These are phyloP conservation scores for Polyploca ridens DNA, from an alignment of 2,888 invertebrate genomes.

Conservation along the genomic window DNA sequence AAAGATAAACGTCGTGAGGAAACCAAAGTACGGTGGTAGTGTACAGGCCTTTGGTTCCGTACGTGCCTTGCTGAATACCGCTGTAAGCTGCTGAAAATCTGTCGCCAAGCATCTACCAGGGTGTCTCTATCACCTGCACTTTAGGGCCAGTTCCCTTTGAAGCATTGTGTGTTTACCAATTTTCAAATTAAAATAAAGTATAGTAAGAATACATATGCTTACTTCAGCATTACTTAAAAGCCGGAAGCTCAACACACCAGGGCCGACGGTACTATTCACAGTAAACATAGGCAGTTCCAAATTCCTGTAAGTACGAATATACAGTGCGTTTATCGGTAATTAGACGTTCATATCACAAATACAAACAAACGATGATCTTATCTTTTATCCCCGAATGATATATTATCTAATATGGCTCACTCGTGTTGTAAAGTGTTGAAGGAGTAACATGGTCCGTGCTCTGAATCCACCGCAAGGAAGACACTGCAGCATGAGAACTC, in stretches of 20 bases:
- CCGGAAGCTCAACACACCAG: constrained; percentile 75
- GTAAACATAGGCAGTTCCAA: constrained; percentile 42
- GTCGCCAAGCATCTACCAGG: too few species aligned
- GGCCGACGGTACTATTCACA: constrained; percentile 78
- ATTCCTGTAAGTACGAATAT: constrained; percentile 40
- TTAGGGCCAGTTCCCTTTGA: too few species aligned
- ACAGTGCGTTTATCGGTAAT: constrained; percentile 16
- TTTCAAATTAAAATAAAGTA: neutral
- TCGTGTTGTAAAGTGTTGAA: constrained; percentile 81
- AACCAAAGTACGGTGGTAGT: too few species aligned
- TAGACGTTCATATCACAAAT: constrained; percentile 17
- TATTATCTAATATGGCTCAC: constrained; percentile 48
- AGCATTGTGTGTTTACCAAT: too few species aligned
- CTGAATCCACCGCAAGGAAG: constrained; percentile 77
- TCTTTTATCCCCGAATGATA: constrained; percentile 29
- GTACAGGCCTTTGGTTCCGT: too few species aligned
- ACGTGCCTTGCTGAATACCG: too few species aligned
- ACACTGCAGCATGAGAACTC: constrained; percentile 78
- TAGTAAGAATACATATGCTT: constrained; percentile 31
- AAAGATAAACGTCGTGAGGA: too few species aligned
- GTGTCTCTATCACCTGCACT: too few species aligned
- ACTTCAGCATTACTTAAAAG: constrained; percentile 72
- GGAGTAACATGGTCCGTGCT: constrained; percentile 80
- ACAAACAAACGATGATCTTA: constrained; percentile 24
- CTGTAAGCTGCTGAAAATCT: too few species aligned